Percentiles rank a stretch among this genome's conserved stretches.
phyloP scores from a whole-genome alignment of 2,113 vertebrate genomes.

The Zapus hudsonius region DNA sequence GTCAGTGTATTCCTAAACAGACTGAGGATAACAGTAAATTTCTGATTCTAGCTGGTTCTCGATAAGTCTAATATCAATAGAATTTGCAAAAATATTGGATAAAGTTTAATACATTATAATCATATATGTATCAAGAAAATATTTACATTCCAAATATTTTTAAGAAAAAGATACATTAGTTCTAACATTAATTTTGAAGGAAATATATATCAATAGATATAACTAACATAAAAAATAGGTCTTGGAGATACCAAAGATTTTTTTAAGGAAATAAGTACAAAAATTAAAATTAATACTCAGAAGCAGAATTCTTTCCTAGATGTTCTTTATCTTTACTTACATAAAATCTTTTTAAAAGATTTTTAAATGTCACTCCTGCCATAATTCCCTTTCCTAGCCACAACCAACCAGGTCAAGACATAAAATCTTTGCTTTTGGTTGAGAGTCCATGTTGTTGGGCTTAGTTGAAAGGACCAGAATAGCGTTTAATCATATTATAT shows the following conservation, averaged over 20 bases:
- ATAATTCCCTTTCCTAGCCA: background rate
- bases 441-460: background rate
- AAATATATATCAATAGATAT: background rate
- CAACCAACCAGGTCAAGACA: background rate
- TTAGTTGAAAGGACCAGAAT: background rate
- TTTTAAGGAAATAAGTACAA: background rate
- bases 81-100: background rate
- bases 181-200: background rate
- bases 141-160: background rate
- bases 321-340: background rate
- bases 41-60: background rate
- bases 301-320: background rate
- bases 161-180: background rate
- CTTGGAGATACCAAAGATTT: background rate
- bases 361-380: background rate
- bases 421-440: rapidly evolving
- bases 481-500: background rate
- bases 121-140: background rate
- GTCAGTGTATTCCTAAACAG: background rate
- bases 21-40: background rate
- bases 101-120: background rate
- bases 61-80: background rate
- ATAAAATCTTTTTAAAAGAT: too few species aligned
- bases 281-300: background rate
- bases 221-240: background rate